Base-by-base conservation (phyloP, 2,888 invertebrate species). In the Ochropacha duplaris region DNA sequence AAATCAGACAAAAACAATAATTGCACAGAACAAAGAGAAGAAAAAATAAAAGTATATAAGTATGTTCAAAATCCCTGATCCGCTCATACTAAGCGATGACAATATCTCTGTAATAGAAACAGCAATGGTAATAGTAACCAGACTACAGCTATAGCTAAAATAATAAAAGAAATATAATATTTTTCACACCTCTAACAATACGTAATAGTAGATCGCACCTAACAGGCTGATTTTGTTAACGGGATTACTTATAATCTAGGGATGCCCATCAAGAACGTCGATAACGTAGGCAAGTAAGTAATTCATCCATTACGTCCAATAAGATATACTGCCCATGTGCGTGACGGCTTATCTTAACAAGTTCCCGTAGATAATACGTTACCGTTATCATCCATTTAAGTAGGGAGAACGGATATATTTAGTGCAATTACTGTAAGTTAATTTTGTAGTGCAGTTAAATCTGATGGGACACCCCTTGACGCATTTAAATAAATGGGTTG, bases 261-360 rank as follows among this genome's bases (percentile, higher is more conserved):
- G 78, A 74, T 87, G 88, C 87, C 89, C 81, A 84, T 88, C 86
- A 86, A 70, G 63, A 67, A 69, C 81, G 84, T 86, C 85, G 87
- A 87, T 88, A 88, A 79, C 80, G 66, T 58, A 64, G 65, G 72
- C 64, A 68, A 73, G 82, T 79, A 68, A 73, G 82, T 79, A 81
- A 87, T 90, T 86, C 85, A 87, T 84, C 86, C 79, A 79, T 78
- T 76, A 65, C 65, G 70, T 71, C 72, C 76, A 73, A 80, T 86
- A 84, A 83, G 81, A 86, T 69, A 81, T 81, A 81, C 76, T 79
- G 71, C 71, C 78, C 71, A 79, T 84, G 85, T 84, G 84, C 84
- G 80, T 83, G 81, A 79, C 77, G 76, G 87, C 86, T 90, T 90
- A 92, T 91, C 92, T 90, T 87, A 89, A 91, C 90, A 91, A 86